Evolutionary conservation across 1,140 invertebrate species (phyloP).

Genomic region (Brachionus plicatilis): DNA sequence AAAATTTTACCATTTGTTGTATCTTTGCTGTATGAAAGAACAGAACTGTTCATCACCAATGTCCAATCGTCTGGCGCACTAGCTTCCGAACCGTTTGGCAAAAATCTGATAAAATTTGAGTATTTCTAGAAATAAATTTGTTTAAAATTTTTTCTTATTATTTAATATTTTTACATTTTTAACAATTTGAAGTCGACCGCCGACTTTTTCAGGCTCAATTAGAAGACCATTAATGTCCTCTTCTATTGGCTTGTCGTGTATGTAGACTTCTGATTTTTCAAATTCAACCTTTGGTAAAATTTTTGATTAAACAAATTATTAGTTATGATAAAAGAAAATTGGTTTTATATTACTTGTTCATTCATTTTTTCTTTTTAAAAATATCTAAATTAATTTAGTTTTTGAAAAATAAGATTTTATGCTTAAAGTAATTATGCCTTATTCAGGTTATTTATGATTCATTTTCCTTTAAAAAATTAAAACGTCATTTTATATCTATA

Average conservation of each 20-base stretch:
- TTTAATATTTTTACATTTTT: slow-evolving; percentile 24
- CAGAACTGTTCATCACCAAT: not conserved
- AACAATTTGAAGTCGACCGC: slow-evolving; percentile 31
- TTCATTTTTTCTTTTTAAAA: not conserved
- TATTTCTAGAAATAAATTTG: not conserved
- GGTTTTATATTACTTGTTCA: not conserved
- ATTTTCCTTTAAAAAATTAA: not conserved
- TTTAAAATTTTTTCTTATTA: not conserved
- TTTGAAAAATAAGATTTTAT: not conserved
- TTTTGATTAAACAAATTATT: not conserved
- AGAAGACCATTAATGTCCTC: slow-evolving; percentile 26
- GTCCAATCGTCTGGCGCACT: slow-evolving; percentile 26
- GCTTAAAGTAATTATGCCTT: not conserved
- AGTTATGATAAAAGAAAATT: too few relatives aligned
- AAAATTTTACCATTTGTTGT: not conserved
- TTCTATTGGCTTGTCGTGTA: slow-evolving; percentile 9
- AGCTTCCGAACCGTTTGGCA: not conserved
- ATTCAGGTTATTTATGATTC: not conserved
- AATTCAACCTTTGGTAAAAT: not conserved
- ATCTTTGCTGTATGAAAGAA: not conserved
- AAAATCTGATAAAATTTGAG: slow-evolving; percentile 4
- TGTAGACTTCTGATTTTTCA: slow-evolving; percentile 15
- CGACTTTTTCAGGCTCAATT: slow-evolving; percentile 19
- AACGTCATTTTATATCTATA: not conserved
- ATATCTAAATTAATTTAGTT: not conserved